Conservation (phyloP, 2,797 vertebrate species). For the Propithecus perrieri region DNA sequence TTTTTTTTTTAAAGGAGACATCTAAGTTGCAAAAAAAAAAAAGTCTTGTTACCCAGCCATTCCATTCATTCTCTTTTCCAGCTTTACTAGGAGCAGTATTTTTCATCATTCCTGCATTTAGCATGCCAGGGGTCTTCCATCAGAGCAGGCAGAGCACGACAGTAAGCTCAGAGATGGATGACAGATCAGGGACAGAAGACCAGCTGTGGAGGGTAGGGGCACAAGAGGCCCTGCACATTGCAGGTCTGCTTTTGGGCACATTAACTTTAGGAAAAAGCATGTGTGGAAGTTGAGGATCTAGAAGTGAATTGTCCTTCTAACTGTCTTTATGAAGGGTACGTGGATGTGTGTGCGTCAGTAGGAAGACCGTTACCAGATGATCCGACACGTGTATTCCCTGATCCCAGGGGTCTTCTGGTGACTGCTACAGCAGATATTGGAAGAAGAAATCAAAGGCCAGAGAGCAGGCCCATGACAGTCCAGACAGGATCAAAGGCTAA, state of each 20-base stretch:
- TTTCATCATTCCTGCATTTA: not conserved
- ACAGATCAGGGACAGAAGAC: not conserved
- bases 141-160: not conserved
- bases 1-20: not conserved
- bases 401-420: not conserved
- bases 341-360: too few relatives aligned
- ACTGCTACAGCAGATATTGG: not conserved
- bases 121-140: not conserved
- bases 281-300: not conserved
- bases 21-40: not conserved
- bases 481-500: not conserved
- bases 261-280: not conserved
- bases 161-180: not conserved
- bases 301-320: not conserved
- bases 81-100: not conserved
- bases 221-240: not conserved
- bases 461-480: not conserved
- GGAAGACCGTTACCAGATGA: not conserved
- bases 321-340: not conserved
- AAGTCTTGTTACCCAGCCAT: not conserved
- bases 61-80: not conserved
- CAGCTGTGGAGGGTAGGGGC: not conserved
- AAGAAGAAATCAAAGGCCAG: not conserved
- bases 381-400: not conserved
- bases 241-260: not conserved